Conservation (phyloP, 2,888 invertebrate species). For the Acrocyrtus sp. region DNA sequence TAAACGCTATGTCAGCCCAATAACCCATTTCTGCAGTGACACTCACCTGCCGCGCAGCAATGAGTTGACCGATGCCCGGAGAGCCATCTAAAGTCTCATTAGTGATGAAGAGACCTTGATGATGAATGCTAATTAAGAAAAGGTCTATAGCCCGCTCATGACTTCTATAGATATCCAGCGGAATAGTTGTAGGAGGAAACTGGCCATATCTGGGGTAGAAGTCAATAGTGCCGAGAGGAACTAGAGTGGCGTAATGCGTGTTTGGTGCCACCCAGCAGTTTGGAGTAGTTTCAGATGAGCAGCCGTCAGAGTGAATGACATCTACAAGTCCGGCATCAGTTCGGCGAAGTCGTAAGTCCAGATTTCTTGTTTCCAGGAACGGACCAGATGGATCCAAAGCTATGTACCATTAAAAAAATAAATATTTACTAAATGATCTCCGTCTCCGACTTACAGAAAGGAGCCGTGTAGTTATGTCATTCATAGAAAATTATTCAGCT, state of each 20-base stretch:
- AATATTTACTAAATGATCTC: too few relatives aligned
- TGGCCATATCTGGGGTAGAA: conserved; percentile 53
- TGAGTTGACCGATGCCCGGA: conserved; percentile 38
- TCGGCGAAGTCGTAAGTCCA: conserved; percentile 28
- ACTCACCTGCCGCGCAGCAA: conserved; percentile 27
- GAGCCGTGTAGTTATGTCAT: neutral
- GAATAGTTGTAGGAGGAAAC: conserved; percentile 39
- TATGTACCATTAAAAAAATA: neutral
- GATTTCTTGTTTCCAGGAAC: conserved; percentile 38
- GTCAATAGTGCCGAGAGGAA: conserved; percentile 52
- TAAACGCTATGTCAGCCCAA: conserved; percentile 43
- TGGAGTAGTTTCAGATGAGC: conserved; percentile 17
- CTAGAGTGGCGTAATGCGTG: conserved; percentile 52
- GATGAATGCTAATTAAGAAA: conserved; percentile 45
- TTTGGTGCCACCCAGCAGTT: conserved; percentile 55
- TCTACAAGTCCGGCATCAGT: conserved; percentile 51
- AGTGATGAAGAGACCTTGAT: conserved; percentile 47
- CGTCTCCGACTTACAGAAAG: neutral
- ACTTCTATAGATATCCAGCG: conserved; percentile 43
- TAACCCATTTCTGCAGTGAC: conserved; percentile 58
- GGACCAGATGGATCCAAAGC: conserved; percentile 50
- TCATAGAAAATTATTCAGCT: neutral
- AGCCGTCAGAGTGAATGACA: conserved; percentile 56
- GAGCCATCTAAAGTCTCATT: conserved; percentile 49
- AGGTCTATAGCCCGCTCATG: conserved; percentile 53